Percentiles rank a stretch among this genome's conserved stretches.
Evolutionary conservation across 2,888 invertebrate genomes (phyloP).

Genomic region (Ditylenchus weischeri): DNA sequence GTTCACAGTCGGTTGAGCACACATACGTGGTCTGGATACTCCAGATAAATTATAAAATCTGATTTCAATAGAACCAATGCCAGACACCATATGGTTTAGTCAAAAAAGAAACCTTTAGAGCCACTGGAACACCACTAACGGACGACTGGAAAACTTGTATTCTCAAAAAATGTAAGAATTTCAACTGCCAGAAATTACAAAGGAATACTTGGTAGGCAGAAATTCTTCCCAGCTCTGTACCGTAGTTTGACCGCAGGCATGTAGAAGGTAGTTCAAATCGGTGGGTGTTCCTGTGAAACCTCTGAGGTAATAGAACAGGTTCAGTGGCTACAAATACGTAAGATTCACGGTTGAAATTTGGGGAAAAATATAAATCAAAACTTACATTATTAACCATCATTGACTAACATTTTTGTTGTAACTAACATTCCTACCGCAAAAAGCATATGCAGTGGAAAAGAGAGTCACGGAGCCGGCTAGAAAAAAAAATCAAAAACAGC

Average conservation of each 20-base stretch:
- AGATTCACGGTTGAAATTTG: neutral
- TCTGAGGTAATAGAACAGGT: conserved; percentile 3
- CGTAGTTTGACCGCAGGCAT: conserved; percentile 4
- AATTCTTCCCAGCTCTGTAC: conserved; percentile 16
- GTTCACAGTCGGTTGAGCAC: no score
- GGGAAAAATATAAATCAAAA: neutral
- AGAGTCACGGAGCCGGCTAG: no score
- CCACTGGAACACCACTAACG: conserved; percentile 62
- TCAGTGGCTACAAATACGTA: neutral
- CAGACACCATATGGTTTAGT: no score
- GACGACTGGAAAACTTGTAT: conserved; percentile 70
- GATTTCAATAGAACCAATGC: no score
- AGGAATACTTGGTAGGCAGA: neutral
- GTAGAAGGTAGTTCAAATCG: conserved; percentile 7
- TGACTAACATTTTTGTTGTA: conserved; percentile 7
- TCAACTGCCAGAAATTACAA: neutral
- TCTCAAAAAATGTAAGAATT: neutral
- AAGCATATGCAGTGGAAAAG: neutral
- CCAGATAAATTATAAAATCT: no score
- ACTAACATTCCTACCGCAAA: neutral
- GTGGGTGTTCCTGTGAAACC: neutral
- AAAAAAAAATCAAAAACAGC: no score
- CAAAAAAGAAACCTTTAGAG: conserved; percentile 45
- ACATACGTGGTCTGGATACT: no score
- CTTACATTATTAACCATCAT: neutral